Evolutionary conservation across 2,888 invertebrate species (phyloP).

Genomic region (Lacanobia wlatinum): DNA sequence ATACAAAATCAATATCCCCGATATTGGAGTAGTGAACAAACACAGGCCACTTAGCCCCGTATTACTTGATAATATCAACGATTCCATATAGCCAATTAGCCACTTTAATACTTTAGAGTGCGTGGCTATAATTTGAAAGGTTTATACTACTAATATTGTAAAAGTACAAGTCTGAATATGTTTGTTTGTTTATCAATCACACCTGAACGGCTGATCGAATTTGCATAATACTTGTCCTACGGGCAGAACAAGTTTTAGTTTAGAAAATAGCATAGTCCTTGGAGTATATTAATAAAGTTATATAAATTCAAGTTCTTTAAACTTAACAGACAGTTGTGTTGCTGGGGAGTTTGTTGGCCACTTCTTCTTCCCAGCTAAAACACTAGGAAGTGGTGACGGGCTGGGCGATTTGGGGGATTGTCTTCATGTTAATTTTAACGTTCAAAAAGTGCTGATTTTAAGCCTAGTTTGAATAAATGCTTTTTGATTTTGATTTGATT

Average conservation of each 20-base stretch:
- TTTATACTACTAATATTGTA: conserved; percentile 2
- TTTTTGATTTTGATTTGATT: too few relatives aligned
- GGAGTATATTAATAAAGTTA: too few relatives aligned
- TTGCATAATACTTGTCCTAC: neutral
- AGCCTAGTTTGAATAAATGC: too few relatives aligned
- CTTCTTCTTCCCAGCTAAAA: too few relatives aligned
- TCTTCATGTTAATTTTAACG: too few relatives aligned
- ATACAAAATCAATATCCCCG: conserved; percentile 52
- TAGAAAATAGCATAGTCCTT: too few relatives aligned
- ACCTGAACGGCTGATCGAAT: neutral
- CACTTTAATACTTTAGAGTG: conserved; percentile 72
- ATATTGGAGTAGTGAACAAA: conserved; percentile 44
- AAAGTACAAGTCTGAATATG: neutral
- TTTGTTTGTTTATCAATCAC: neutral
- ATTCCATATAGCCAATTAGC: conserved; percentile 67
- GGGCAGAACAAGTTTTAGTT: neutral
- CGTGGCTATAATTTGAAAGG: conserved; percentile 30
- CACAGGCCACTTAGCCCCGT: conserved; percentile 34
- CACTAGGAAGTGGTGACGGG: too few relatives aligned
- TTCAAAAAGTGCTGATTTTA: too few relatives aligned
- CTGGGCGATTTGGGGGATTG: too few relatives aligned
- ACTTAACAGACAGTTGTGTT: too few relatives aligned
- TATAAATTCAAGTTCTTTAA: too few relatives aligned
- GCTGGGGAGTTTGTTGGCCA: too few relatives aligned
- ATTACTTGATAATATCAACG: conserved; percentile 50